These are phyloP conservation scores for Tupaia tana DNA, from an alignment of 2,113 vertebrate genomes.

Conservation along the genomic window DNA sequence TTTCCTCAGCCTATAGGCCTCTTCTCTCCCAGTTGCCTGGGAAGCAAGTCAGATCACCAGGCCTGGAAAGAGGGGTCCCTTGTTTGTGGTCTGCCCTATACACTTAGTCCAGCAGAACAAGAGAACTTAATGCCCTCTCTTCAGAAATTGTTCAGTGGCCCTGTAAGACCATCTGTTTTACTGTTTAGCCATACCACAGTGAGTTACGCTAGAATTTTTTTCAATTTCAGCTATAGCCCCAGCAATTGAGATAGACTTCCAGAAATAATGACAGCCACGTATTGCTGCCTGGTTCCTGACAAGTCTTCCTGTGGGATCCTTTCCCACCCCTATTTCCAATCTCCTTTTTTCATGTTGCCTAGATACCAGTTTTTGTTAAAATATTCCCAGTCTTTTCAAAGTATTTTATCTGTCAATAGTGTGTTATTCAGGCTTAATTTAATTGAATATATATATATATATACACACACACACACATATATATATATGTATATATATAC, in stretches of 20 bases:
- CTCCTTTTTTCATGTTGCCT: neutral
- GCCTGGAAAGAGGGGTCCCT: neutral
- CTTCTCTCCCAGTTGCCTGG: neutral
- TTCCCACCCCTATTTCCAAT: neutral
- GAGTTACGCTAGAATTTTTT: neutral
- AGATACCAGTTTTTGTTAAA: slow-evolving; percentile 1
- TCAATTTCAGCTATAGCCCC: neutral
- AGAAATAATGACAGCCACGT: neutral
- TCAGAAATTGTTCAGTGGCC: neutral
- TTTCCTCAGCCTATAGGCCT: neutral
- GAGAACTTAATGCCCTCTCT: neutral
- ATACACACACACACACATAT: no score
- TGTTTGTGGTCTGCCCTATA: neutral
- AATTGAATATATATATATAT: neutral
- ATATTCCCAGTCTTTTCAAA: neutral
- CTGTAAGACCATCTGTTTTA: neutral
- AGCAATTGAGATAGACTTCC: neutral
- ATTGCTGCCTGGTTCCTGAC: neutral
- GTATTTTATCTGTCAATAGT: neutral
- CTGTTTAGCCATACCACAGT: neutral
- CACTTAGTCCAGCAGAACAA: neutral
- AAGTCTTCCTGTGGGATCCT: neutral
- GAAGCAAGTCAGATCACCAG: neutral
- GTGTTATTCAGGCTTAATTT: slow-evolving; percentile 5
- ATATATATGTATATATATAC: no score